Base-by-base conservation (phyloP, 2,797 vertebrate genomes). In the Molossus alvarezi region DNA sequence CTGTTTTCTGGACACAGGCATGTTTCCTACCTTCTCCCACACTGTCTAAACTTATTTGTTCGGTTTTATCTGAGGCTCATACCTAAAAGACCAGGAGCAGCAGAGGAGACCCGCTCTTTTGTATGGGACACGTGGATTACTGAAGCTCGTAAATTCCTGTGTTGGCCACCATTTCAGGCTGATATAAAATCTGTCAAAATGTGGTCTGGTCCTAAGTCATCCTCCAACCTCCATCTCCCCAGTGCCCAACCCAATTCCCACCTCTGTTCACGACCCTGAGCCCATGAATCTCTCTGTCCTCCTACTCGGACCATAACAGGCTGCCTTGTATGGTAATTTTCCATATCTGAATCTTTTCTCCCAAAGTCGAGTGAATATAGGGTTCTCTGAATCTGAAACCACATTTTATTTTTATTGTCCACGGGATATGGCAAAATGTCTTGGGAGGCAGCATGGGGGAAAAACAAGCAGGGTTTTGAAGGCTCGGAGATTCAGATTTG, bases 121-220 rank as follows among this genome's bases (percentile, higher is more conserved):
- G 29, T 60, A 76, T 65, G 92, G 51, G n/a, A 87, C 21, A 75
- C 21, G 41, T 65, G 55, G 21, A 83, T 88, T 55, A 73, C 13
- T 41, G 67, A 51, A 17, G 45, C 55, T 77, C 11, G 27, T 65
- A 95, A 90, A 92, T 58, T 33, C 45, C 23, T 27, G 21, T 65
- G 37, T 91, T 87, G 53, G 51, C 23, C 67, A 84, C 64, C 67
- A 83, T 82, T 87, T 67, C 27, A 82, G 25, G 23, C 11, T 62
- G 7, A 71, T 67, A 71, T 48, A 91, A 94, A 94, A 95, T 64
- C 53, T 95, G 65, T 76, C 65, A 75, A 95, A 95, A 92, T 86
- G 23, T 81, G 67, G 3, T 69, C 37, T 41, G 27, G 21, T 80
- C 53, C 55, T 94, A 80, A 71, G 23, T 86, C 29, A 57, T 27